Evolutionary conservation across 2,797 vertebrate genomes (phyloP).

Genomic region (Acanthurus tractus): DNA sequence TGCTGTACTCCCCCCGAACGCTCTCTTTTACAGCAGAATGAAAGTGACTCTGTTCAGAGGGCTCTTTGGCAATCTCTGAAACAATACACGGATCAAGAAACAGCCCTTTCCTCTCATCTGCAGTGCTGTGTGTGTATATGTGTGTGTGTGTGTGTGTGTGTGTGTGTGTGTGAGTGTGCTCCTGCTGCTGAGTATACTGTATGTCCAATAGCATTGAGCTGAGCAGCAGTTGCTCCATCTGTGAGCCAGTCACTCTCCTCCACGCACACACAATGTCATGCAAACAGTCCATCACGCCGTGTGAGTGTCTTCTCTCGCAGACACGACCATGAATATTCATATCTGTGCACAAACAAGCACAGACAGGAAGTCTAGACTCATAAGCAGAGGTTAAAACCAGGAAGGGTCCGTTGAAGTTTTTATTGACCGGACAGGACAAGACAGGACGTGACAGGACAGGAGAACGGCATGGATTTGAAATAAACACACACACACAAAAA

Average conservation of each 20-base stretch:
- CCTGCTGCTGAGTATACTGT: slow-evolving; percentile 44
- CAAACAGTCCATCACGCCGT: slow-evolving; percentile 1
- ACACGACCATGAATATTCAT: slow-evolving; percentile 40
- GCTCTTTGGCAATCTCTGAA: slow-evolving; percentile 53
- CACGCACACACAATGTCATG: slow-evolving; percentile 10
- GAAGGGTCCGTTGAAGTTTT: slow-evolving; percentile 4
- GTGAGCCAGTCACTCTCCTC: slow-evolving; percentile 38
- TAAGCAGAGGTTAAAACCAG: slow-evolving; percentile 25
- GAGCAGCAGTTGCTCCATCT: slow-evolving; percentile 61
- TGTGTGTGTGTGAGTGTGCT: slow-evolving; percentile 15
- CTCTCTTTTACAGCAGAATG: slow-evolving; percentile 32
- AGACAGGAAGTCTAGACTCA: slow-evolving; percentile 26
- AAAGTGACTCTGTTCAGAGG: slow-evolving; percentile 52
- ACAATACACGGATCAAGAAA: slow-evolving; percentile 62
- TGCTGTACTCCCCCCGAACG: slow-evolving; percentile 11
- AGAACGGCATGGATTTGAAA: slow-evolving; percentile 23
- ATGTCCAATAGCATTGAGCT: slow-evolving; percentile 30
- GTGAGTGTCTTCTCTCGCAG: slow-evolving; percentile 15
- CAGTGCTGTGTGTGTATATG: slow-evolving; percentile 13
- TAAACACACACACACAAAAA: not conserved
- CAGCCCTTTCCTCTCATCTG: slow-evolving; percentile 56
- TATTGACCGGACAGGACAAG: slow-evolving; percentile 26
- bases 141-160: slow-evolving; percentile 16
- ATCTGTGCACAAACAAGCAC: slow-evolving; percentile 14
- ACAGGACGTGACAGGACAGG: slow-evolving; percentile 21